These are phyloP conservation scores for Craniophora ligustri DNA, from an alignment of 2,888 invertebrate species.

Conservation along the genomic window DNA sequence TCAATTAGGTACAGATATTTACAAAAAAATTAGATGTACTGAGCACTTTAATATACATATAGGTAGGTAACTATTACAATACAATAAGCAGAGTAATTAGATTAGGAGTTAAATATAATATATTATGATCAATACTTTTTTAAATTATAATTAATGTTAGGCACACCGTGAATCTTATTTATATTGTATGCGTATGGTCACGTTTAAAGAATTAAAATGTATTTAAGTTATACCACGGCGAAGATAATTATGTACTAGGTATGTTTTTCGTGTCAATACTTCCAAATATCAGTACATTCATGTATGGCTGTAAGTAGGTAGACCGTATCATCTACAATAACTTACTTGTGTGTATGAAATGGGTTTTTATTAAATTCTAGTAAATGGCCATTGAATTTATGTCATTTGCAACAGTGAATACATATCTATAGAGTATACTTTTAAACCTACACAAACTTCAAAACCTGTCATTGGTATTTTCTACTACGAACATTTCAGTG, in stretches of 20 bases:
- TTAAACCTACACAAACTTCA: conserved; percentile 22
- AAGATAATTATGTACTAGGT: conserved; percentile 12
- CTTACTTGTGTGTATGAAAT: conserved; percentile 31
- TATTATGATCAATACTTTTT: conserved; percentile 37
- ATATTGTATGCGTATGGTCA: conserved; percentile 47
- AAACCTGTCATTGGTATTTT: conserved; percentile 13
- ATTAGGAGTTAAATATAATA: conserved; percentile 31
- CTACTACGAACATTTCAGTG: background rate
- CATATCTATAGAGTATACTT: conserved; percentile 17
- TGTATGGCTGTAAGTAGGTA: conserved; percentile 47
- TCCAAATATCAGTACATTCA: conserved; percentile 32
- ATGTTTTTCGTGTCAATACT: conserved; percentile 22
- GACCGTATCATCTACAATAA: conserved; percentile 41
- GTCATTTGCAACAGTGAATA: conserved; percentile 32
- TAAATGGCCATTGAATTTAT: conserved; percentile 20
- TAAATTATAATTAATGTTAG: conserved; percentile 50
- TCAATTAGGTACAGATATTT: conserved; percentile 75
- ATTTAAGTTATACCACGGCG: conserved; percentile 38
- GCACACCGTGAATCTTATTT: conserved; percentile 56
- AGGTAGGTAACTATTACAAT: conserved; percentile 55
- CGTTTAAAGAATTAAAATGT: conserved; percentile 39
- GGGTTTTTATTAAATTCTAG: conserved; percentile 5
- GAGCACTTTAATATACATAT: conserved; percentile 54
- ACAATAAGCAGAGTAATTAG: conserved; percentile 20
- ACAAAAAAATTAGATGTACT: conserved; percentile 63